A percentile compares a stretch with the other conserved stretches of the same genome.
Evolutionary conservation across 2,888 invertebrate genomes (phyloP).

Genomic region (Cabera pusaria): DNA sequence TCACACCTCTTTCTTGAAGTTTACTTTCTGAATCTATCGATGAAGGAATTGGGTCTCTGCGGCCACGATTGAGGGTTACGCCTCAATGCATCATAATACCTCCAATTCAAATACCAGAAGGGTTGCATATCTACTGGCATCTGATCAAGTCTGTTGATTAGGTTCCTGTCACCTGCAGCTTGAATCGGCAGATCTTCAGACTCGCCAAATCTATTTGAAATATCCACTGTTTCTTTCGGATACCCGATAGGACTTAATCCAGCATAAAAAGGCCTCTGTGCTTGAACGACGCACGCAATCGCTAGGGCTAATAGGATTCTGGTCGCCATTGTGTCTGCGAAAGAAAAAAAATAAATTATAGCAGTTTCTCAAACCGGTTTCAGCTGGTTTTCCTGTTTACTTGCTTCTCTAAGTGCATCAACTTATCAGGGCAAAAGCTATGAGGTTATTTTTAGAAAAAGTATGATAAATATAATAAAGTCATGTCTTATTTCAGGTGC

Average conservation of each 20-base stretch:
- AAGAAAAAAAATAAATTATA: conserved; percentile 31
- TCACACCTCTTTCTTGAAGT: too few relatives aligned
- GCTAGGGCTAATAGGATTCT: conserved; percentile 46
- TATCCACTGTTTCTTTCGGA: conserved; percentile 67
- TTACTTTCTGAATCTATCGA: conserved; percentile 20
- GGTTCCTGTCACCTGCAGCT: conserved; percentile 80
- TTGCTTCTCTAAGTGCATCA: conserved; percentile 2
- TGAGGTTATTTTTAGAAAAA: conserved; percentile 1
- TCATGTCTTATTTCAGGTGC: too few relatives aligned
- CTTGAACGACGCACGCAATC: conserved; percentile 47
- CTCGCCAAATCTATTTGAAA: conserved; percentile 80
- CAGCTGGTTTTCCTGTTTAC: conserved; percentile 9
- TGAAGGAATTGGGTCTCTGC: conserved; percentile 49
- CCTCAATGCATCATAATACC: conserved; percentile 83
- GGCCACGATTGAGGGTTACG: conserved; percentile 58
- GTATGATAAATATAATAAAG: too few relatives aligned
- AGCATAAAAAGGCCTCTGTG: conserved; percentile 87
- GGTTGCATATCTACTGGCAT: conserved; percentile 85
- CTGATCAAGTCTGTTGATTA: conserved; percentile 81
- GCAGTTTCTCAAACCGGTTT: conserved; percentile 7
- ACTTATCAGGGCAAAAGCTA: conserved; percentile 7
- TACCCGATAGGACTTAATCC: conserved; percentile 83
- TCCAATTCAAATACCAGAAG: conserved; percentile 87
- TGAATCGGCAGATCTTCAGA: conserved; percentile 78
- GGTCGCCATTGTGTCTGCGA: conserved; percentile 47